Evolutionary conservation across 2,888 invertebrate genomes (phyloP), one percentile per base, ranked within the genome.

Genomic region (Helicoverpa assulta): DNA sequence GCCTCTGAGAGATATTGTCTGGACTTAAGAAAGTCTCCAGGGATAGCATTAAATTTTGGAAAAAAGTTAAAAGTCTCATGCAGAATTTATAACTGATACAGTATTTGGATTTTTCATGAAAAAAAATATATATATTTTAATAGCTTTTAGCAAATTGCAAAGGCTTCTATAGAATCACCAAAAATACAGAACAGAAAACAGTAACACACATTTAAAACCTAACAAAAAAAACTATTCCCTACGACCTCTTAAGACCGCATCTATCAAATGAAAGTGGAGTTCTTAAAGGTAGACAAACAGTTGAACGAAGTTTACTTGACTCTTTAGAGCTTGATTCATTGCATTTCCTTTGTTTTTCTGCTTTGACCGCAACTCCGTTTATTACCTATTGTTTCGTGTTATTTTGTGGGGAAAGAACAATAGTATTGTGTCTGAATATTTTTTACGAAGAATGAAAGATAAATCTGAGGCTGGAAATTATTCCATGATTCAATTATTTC

Each of bases 281-380:
- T 64, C 55, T 62, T 66, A 76, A 86, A 84, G 68, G 62, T 70
- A 85, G 80, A 88, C 84, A 83, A 86, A 87, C 81, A 76, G 82
- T 78, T 67, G 51, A 67, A 71, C 52, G 55, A 81, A 88, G 79
- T 83, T 81, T 76, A 79, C 83, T 83, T 75, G 85, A 83, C 82
- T 82, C 74, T 78, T 82, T 73, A 62, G 58, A 83, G 83, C 83
- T 83, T 86, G 87, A 88, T 86, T 87, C 83, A 86, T 88, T 73
- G 81, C 67, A 67, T 59, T 70, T 60, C 18, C 71, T 62, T 79
- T 79, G 69, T 83, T 73, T 75, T 70, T 58, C 54, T 18, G 29
- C 19, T 19, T 29, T 70, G 70, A 68, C 73, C 80, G 53, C 68
- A 57, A 55, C 58, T 60, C 40, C 16, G 62, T 72, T 74, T 80